These are phyloP conservation scores for Rotaria macrura DNA, from an alignment of 2,888 invertebrate species.

Conservation along the genomic window DNA sequence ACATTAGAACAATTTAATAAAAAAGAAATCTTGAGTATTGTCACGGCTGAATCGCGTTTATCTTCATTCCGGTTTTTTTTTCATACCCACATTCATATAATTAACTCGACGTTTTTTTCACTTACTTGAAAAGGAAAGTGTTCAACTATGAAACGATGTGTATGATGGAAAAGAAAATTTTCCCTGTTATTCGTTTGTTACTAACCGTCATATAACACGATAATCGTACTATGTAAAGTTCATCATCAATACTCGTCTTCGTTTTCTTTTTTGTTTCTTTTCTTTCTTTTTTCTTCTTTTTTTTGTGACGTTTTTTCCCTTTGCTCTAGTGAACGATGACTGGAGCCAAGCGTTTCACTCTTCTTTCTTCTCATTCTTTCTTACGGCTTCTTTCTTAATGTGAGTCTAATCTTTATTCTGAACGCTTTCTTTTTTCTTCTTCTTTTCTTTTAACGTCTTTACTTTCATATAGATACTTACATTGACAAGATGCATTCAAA, in stretches of 20 bases:
- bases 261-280: neutral
- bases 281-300: neutral
- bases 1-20: neutral
- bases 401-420: neutral
- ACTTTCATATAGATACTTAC: neutral
- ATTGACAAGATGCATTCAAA: neutral
- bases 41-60: neutral
- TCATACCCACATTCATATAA: neutral
- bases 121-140: neutral
- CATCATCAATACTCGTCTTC: neutral
- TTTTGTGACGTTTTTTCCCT: neutral
- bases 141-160: neutral
- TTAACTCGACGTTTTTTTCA: neutral
- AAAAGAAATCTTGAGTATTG: neutral
- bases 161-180: neutral
- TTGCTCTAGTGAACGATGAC: neutral
- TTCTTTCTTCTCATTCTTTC: neutral
- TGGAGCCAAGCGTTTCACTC: neutral
- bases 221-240: neutral
- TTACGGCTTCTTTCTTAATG: neutral
- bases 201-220: neutral
- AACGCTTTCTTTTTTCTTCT: neutral
- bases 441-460: neutral
- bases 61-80: neutral
- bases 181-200: neutral